phyloP scores from a whole-genome alignment of 2,797 vertebrate species.

The Bradypodion pumilum region DNA sequence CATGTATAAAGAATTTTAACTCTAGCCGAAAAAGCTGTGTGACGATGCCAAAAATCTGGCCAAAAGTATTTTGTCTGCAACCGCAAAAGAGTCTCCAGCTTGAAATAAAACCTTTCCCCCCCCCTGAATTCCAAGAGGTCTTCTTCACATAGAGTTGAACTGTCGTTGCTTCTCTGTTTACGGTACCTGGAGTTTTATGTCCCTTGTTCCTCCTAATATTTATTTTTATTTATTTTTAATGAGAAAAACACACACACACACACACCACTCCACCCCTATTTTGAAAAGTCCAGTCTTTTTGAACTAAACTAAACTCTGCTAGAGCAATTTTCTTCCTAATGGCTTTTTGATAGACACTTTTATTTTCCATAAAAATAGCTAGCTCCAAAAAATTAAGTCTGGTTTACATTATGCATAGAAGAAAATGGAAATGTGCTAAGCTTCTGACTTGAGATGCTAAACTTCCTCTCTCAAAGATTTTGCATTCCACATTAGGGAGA shows the following conservation, averaged over 20 bases:
- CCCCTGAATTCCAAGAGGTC: conserved; percentile 46
- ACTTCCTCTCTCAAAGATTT: conserved; percentile 64
- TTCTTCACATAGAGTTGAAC: conserved; percentile 50
- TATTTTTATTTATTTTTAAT: no score
- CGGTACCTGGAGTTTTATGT: conserved; percentile 29
- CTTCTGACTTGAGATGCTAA: conserved; percentile 68
- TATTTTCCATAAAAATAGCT: conserved; percentile 45
- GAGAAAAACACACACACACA: background rate
- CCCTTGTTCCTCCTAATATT: background rate
- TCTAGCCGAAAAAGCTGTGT: conserved; percentile 37
- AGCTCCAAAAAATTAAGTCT: conserved; percentile 65
- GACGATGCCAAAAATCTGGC: conserved; percentile 21
- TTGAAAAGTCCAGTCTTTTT: no score
- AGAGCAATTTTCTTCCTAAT: conserved; percentile 30
- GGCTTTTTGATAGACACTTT: conserved; percentile 52
- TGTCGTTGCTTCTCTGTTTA: conserved; percentile 45
- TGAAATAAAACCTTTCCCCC: conserved; percentile 54
- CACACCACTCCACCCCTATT: no score
- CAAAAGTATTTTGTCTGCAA: conserved; percentile 53
- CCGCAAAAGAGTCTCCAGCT: conserved; percentile 58
- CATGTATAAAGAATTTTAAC: conserved; percentile 52
- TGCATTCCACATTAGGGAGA: conserved; percentile 67
- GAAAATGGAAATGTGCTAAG: conserved; percentile 70
- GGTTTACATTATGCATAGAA: conserved; percentile 67
- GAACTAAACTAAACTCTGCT: conserved; percentile 21